These are phyloP conservation scores for Parnassius orleans DNA, from an alignment of 2,888 invertebrate species.

Conservation along the genomic window DNA sequence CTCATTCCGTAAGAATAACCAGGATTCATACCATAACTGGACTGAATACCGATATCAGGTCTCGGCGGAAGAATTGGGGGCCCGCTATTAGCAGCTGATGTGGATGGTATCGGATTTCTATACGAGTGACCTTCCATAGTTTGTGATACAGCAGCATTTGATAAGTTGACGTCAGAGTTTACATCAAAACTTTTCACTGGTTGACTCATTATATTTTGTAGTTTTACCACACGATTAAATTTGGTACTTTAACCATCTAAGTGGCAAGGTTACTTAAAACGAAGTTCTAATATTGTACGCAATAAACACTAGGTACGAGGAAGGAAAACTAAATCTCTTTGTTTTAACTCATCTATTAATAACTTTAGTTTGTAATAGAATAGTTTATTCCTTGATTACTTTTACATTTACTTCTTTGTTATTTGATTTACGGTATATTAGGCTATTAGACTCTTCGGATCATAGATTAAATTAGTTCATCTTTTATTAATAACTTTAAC, in stretches of 20 bases:
- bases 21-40: constrained; percentile 51
- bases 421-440: too few species aligned
- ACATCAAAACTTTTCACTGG: constrained; percentile 51
- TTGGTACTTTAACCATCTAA: not conserved
- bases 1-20: constrained; percentile 42
- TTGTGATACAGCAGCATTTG: constrained; percentile 47
- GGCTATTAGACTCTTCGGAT: too few species aligned
- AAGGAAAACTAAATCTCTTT: constrained; percentile 10
- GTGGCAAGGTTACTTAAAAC: not conserved
- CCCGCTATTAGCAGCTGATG: constrained; percentile 40
- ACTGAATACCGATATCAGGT: constrained; percentile 50
- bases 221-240: not conserved
- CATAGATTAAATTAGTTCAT: too few species aligned
- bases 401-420: too few species aligned
- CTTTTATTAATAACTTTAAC: too few species aligned
- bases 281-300: constrained; percentile 1
- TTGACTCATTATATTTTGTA: constrained; percentile 52
- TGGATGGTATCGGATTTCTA: constrained; percentile 53
- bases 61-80: constrained; percentile 62
- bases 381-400: not conserved
- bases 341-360: not conserved
- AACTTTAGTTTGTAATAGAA: not conserved
- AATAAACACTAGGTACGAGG: constrained; percentile 6
- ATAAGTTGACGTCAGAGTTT: constrained; percentile 51
- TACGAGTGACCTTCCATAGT: constrained; percentile 43